A percentile compares a stretch with the other conserved stretches of the same genome.
These are phyloP conservation scores for Drosophila arawakana DNA, from an alignment of 1,140 invertebrate genomes.

Conservation along the genomic window DNA sequence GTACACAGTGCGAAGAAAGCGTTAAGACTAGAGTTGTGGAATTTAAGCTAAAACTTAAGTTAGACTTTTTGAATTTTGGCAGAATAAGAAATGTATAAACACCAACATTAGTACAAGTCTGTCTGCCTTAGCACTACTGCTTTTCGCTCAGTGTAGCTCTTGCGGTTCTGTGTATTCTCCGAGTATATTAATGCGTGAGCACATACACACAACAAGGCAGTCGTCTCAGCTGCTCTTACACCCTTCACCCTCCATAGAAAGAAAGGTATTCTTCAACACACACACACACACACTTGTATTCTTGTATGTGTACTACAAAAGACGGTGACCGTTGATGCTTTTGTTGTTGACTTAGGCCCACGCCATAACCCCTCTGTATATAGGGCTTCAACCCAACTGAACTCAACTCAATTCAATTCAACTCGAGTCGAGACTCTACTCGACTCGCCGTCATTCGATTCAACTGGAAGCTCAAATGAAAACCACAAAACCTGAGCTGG, in stretches of 20 bases:
- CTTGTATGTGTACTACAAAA: conserved; percentile 52
- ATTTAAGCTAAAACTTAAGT: no score
- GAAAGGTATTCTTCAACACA: conserved; percentile 53
- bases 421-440: not conserved
- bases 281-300: conserved; percentile 16
- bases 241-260: conserved; percentile 20
- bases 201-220: conserved; percentile 50
- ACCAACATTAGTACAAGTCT: no score
- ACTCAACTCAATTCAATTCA: conserved; percentile 19
- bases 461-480: conserved; percentile 49
- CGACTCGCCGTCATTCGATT: conserved; percentile 20
- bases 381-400: conserved; percentile 62
- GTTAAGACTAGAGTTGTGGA: no score
- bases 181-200: conserved; percentile 76
- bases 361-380: conserved; percentile 41
- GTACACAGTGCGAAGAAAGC: no score
- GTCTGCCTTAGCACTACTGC: no score
- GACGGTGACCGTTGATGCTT: conserved; percentile 57
- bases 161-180: conserved; percentile 8
- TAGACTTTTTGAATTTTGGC: no score
- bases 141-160: no score
- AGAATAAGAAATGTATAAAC: no score
- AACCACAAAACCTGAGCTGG: conserved; percentile 81
- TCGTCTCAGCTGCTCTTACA: conserved; percentile 29
- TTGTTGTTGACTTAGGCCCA: conserved; percentile 81